Percentiles rank a stretch among this genome's conserved stretches.
Conservation (phyloP, 2,888 invertebrate genomes). For the Euzetes globulus region DNA sequence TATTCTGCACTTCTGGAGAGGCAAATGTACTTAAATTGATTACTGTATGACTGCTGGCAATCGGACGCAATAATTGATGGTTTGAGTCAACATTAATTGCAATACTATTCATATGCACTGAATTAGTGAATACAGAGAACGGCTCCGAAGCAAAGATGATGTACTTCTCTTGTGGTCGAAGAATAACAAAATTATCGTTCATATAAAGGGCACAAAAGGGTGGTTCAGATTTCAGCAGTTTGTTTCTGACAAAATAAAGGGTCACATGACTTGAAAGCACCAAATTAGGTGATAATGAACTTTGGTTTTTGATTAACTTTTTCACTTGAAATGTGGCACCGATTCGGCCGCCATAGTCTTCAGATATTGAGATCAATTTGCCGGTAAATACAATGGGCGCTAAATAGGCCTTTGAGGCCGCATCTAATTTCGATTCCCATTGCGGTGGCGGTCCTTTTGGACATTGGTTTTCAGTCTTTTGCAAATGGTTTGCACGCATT, state of each 20-base stretch:
- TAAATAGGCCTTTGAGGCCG: conserved; percentile 37
- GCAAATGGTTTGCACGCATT: not conserved
- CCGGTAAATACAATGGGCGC: conserved; percentile 37
- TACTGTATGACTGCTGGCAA: conserved; percentile 24
- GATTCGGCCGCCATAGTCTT: conserved; percentile 37
- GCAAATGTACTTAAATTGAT: conserved; percentile 35
- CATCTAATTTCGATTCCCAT: conserved; percentile 36
- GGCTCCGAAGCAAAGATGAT: conserved; percentile 36
- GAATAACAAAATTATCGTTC: conserved; percentile 13
- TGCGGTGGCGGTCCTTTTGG: conserved; percentile 36
- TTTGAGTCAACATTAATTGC: not conserved
- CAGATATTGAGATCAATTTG: conserved; percentile 36
- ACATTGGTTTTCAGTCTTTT: conserved; percentile 20
- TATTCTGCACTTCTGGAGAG: conserved; percentile 33
- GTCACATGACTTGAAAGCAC: conserved; percentile 30
- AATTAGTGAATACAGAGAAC: conserved; percentile 1
- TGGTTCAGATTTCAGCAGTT: not conserved
- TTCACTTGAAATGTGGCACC: conserved; percentile 37
- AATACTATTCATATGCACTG: conserved; percentile 18
- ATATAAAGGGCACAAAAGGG: conserved; percentile 36
- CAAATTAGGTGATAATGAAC: conserved; percentile 23
- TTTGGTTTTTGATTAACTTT: conserved; percentile 32
- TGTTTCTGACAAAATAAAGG: conserved; percentile 34
- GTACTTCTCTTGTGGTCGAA: conserved; percentile 33
- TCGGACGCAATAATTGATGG: conserved; percentile 10